Evolutionary conservation across 2,113 vertebrate genomes (phyloP).

Genomic region (Aldabrachelys gigantea): DNA sequence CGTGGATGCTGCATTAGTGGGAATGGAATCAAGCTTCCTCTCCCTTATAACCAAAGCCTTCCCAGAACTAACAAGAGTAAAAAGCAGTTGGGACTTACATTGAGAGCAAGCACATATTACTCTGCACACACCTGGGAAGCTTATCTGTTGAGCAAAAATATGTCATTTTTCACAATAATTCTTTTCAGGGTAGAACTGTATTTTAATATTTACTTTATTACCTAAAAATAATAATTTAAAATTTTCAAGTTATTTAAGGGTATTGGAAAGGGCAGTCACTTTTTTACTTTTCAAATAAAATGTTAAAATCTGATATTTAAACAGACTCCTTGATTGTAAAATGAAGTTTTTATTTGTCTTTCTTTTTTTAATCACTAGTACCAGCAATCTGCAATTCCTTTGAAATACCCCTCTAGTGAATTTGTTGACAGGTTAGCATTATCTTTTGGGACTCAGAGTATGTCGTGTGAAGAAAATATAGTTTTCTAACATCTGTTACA

Average conservation of each 20-base stretch:
- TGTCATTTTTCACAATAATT: fast-evolving
- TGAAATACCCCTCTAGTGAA: constrained; percentile 19
- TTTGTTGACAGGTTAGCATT: constrained; percentile 32
- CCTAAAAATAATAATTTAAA: not conserved
- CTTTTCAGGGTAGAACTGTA: not conserved
- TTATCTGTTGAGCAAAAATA: not conserved
- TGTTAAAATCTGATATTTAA: not conserved
- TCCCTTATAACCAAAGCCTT: not conserved
- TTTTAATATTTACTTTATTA: fast-evolving
- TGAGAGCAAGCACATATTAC: not conserved
- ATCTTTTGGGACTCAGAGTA: constrained; percentile 13
- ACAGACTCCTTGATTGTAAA: not conserved
- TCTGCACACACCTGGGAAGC: not conserved
- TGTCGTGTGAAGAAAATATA: not conserved
- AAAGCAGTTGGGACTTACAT: not conserved
- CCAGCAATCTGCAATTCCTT: not conserved
- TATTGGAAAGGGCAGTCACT: not conserved
- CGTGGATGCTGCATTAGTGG: not conserved
- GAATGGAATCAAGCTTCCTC: not conserved
- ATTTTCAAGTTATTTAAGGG: not conserved
- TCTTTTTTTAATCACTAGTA: not conserved
- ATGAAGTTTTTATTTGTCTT: not conserved
- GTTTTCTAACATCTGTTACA: constrained; percentile 30
- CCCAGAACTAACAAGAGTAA: not conserved
- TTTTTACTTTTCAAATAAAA: not conserved